Evolutionary conservation across 35 echinoderm and acorn worm genomes (phyloP).

Genomic region (Lytechinus pictus): DNA sequence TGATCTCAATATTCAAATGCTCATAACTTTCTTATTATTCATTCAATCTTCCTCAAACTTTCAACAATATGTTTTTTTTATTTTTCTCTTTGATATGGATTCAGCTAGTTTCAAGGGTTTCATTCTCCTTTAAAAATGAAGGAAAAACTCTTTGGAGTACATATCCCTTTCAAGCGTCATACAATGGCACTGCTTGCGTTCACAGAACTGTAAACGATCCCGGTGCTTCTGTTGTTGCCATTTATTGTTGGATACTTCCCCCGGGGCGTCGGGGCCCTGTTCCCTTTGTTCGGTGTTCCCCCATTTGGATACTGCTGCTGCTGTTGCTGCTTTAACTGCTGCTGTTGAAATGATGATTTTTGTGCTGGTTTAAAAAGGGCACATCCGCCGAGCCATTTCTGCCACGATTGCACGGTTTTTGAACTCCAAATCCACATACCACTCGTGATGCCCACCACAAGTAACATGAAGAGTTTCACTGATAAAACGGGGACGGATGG

Average conservation of each 20-base stretch:
- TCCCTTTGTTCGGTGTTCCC: slow-evolving; percentile 23
- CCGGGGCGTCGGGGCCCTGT: slow-evolving; percentile 1
- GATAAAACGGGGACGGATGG: slow-evolving; percentile 82
- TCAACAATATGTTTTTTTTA: too few relatives aligned
- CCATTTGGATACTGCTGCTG: slow-evolving; percentile 33
- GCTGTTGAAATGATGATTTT: slow-evolving; percentile 16
- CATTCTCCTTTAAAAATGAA: too few relatives aligned
- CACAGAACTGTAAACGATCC: slow-evolving; percentile 48
- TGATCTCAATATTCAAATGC: too few relatives aligned
- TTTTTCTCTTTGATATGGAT: too few relatives aligned
- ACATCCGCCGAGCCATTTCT: slow-evolving; percentile 64
- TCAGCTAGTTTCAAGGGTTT: too few relatives aligned
- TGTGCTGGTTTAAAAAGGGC: neutral
- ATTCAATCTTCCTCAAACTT: too few relatives aligned
- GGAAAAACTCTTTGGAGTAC: neutral
- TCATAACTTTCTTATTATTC: too few relatives aligned
- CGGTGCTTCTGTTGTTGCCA: slow-evolving; percentile 41
- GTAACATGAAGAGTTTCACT: slow-evolving; percentile 91
- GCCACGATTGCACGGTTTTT: slow-evolving; percentile 96
- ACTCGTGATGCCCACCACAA: slow-evolving; percentile 95
- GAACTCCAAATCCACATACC: slow-evolving; percentile 99
- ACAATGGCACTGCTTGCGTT: slow-evolving; percentile 47
- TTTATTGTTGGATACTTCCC: slow-evolving; percentile 53
- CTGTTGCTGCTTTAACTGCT: slow-evolving; percentile 15
- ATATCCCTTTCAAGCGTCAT: slow-evolving; percentile 42